phyloP scores from a whole-genome alignment of 2,113 vertebrate genomes.

The Saguinus imperator region DNA sequence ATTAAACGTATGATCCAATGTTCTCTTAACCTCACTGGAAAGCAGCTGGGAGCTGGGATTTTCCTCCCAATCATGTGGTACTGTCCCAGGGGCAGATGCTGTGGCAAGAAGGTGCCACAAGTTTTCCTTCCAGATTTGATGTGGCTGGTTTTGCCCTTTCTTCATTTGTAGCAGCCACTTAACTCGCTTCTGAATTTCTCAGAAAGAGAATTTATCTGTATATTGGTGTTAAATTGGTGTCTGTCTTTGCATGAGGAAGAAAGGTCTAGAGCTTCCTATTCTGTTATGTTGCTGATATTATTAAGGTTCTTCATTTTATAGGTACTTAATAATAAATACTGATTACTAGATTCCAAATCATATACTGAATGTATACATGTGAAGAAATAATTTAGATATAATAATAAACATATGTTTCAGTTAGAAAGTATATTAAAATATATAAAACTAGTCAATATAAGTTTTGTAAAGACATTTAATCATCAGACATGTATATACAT shows the following conservation, averaged over 20 bases:
- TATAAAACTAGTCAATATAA: neutral
- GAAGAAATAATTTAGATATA: neutral
- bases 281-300: neutral
- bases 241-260: neutral
- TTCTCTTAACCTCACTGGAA: neutral
- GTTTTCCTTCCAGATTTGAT: neutral
- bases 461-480: neutral
- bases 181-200: neutral
- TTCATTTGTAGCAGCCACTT: neutral
- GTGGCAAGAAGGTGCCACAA: neutral
- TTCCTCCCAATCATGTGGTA: neutral
- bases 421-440: neutral
- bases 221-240: no score
- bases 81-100: neutral
- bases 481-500: neutral
- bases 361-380: fast-evolving
- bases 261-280: neutral
- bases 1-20: neutral
- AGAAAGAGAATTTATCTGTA: no score
- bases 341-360: neutral
- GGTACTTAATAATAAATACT: neutral
- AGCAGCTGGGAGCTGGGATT: neutral
- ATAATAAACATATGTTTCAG: neutral
- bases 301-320: neutral
- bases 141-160: neutral